These are phyloP conservation scores for Sphaerodactylus townsendi DNA, from an alignment of 2,113 vertebrate genomes.

Conservation along the genomic window DNA sequence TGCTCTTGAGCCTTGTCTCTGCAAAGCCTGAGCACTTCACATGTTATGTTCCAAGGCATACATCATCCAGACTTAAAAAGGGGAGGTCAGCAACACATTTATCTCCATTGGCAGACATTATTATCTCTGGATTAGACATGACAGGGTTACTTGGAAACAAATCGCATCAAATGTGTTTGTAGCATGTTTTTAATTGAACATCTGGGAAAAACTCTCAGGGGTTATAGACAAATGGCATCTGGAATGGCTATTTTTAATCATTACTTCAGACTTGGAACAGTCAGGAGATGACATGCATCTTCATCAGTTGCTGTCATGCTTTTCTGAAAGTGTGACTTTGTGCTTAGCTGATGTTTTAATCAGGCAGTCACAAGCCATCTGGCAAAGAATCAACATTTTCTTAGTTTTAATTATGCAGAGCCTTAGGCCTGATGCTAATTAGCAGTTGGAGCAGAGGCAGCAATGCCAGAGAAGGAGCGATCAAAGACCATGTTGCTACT, in stretches of 20 bases:
- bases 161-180: not conserved
- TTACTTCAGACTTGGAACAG: not conserved
- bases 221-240: not conserved
- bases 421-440: constrained; percentile 25
- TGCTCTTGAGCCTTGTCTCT: not conserved
- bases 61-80: not conserved
- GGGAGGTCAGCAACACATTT: not conserved
- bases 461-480: not conserved
- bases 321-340: not conserved
- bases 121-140: not conserved
- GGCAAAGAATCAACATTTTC: constrained; percentile 8
- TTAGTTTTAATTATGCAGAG: constrained; percentile 21
- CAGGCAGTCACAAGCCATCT: constrained; percentile 7
- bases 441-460: not conserved
- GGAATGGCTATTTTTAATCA: not conserved
- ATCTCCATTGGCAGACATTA: not conserved
- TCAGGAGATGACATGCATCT: not conserved
- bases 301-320: not conserved
- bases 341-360: constrained; percentile 3
- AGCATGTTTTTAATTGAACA: not conserved
- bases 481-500: constrained; percentile 15
- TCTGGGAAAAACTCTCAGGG: not conserved
- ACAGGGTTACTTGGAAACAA: not conserved
- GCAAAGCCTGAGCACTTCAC: not conserved
- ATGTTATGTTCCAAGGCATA: not conserved